Evolutionary conservation across 2,797 vertebrate genomes (phyloP).

Genomic region (Sternarchorhynchus goeldii): DNA sequence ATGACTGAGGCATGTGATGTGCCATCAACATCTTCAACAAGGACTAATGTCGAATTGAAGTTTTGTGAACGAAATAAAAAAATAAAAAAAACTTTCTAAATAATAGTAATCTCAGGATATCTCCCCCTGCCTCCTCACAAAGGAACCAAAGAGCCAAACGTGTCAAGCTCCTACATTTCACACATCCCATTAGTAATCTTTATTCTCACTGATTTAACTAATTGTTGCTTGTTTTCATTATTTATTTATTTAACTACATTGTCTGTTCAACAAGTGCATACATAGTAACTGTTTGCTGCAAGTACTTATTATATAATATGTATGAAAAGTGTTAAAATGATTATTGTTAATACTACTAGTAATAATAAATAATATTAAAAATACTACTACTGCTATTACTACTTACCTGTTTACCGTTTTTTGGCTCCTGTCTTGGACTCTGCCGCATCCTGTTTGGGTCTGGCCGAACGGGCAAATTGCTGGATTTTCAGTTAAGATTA

Average conservation of each 20-base stretch:
- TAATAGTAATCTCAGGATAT: no score
- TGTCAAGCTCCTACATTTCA: no score
- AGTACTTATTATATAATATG: neutral
- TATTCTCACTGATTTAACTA: no score
- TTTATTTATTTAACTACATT: no score
- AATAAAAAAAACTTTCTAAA: no score
- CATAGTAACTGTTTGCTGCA: no score
- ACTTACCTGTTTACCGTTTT: conserved; percentile 70
- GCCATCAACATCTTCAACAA: conserved; percentile 75
- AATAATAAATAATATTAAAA: no score
- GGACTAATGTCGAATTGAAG: conserved; percentile 53
- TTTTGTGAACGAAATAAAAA: conserved; percentile 6
- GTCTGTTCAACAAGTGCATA: no score
- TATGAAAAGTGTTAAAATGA: neutral
- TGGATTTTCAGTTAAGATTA: conserved; percentile 79
- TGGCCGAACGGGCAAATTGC: conserved; percentile 96
- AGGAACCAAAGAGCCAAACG: neutral
- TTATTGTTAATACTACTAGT: no score
- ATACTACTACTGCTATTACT: conserved; percentile 15
- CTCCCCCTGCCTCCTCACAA: neutral
- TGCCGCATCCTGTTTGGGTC: conserved; percentile 84
- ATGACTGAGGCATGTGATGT: conserved; percentile 69
- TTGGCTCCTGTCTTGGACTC: conserved; percentile 77
- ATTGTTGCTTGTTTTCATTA: no score
- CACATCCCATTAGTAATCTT: no score